These are phyloP conservation scores for Aeoliscus strigatus DNA, from an alignment of 2,797 vertebrate species.

Conservation along the genomic window DNA sequence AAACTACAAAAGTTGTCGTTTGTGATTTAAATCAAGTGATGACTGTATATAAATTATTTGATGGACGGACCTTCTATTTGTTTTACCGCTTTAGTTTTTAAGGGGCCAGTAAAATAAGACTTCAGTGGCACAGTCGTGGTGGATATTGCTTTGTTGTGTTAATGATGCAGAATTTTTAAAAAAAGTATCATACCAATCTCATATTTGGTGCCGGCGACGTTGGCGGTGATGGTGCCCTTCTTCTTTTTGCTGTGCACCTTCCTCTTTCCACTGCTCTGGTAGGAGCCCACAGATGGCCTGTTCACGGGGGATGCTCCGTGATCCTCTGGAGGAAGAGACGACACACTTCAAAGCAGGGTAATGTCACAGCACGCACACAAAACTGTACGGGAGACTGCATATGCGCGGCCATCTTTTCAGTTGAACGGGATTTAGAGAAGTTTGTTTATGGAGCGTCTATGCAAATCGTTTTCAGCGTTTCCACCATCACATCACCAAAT, in stretches of 20 bases:
- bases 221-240: slow-evolving; percentile 87
- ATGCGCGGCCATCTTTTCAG: slow-evolving; percentile 34
- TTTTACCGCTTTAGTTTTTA: too few relatives aligned
- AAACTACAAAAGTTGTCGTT: too few relatives aligned
- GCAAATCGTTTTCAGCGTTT: slow-evolving; percentile 35
- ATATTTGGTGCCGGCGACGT: slow-evolving; percentile 93
- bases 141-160: too few relatives aligned
- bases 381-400: slow-evolving; percentile 11
- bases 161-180: too few relatives aligned
- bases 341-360: slow-evolving; percentile 35
- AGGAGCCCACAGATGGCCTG: slow-evolving; percentile 78
- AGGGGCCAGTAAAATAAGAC: too few relatives aligned
- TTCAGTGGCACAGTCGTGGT: too few relatives aligned
- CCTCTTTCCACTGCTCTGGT: slow-evolving; percentile 83
- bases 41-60: too few relatives aligned
- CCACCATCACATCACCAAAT: background rate
- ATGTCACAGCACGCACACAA: slow-evolving; percentile 47
- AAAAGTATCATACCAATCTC: slow-evolving; percentile 97
- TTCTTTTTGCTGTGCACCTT: slow-evolving; percentile 90
- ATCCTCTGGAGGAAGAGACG: slow-evolving; percentile 75
- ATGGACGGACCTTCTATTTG: too few relatives aligned
- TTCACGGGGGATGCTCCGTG: slow-evolving; percentile 83
- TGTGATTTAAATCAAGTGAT: too few relatives aligned
- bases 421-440: slow-evolving; percentile 38
- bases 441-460: slow-evolving; percentile 35